phyloP scores from a whole-genome alignment of 2,888 invertebrate species.

The Eilema depressum region DNA sequence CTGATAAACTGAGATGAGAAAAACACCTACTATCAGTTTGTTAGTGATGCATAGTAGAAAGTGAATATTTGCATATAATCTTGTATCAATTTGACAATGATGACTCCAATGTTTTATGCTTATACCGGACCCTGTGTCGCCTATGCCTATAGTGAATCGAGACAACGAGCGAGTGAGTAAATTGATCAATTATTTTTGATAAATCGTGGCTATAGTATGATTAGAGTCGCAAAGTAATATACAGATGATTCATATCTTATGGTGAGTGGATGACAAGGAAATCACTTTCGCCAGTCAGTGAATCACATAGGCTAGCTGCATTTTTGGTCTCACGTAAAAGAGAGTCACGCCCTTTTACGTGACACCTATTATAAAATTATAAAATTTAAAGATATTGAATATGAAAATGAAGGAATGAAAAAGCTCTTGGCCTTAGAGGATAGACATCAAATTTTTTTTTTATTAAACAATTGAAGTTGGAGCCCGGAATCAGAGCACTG shows the following conservation, averaged over 20 bases:
- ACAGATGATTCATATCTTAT: neutral
- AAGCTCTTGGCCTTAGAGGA: too few relatives aligned
- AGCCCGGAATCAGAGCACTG: too few relatives aligned
- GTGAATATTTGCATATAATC: constrained; percentile 1
- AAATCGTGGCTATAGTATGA: neutral
- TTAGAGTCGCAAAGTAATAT: neutral
- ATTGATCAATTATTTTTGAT: neutral
- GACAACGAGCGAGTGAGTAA: constrained; percentile 21
- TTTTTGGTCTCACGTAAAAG: neutral
- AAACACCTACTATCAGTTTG: constrained; percentile 22
- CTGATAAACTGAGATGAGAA: constrained; percentile 41
- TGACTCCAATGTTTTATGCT: constrained; percentile 5
- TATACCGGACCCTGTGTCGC: constrained; percentile 6
- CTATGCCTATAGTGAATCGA: constrained; percentile 5
- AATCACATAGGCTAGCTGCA: neutral
- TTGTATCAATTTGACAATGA: neutral
- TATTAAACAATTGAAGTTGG: too few relatives aligned
- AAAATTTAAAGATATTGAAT: too few relatives aligned
- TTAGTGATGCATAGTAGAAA: constrained; percentile 4
- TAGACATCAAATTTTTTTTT: too few relatives aligned
- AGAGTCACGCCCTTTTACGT: too few relatives aligned
- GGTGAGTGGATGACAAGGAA: neutral
- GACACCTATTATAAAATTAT: too few relatives aligned
- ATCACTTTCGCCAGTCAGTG: neutral
- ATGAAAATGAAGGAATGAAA: too few relatives aligned